phyloP scores from a whole-genome alignment of 1,140 invertebrate species.

The Drosophila serrata region DNA sequence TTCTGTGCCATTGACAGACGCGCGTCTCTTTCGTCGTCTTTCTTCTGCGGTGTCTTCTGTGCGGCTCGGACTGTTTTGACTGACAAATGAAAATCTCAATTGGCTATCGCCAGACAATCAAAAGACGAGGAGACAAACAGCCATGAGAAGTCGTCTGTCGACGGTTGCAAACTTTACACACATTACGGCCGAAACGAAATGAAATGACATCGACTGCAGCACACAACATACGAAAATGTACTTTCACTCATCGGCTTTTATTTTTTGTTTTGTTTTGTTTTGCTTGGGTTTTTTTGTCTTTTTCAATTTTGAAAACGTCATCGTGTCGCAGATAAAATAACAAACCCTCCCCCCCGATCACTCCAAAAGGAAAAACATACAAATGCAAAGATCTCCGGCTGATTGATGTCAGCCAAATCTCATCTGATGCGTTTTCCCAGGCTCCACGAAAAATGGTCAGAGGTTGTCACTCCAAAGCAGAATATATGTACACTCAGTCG shows the following conservation, averaged over 20 bases:
- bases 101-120: constrained; percentile 81
- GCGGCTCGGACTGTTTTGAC: constrained; percentile 58
- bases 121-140: constrained; percentile 63
- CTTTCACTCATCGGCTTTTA: constrained; percentile 78
- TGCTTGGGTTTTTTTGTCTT: constrained; percentile 56
- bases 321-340: constrained; percentile 72
- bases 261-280: constrained; percentile 18
- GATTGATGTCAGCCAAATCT: constrained; percentile 65
- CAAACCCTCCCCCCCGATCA: constrained; percentile 28
- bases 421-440: constrained; percentile 48
- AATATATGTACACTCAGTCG: constrained; percentile 64
- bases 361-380: constrained; percentile 36
- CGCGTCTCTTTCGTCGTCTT: constrained; percentile 44
- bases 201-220: constrained; percentile 70
- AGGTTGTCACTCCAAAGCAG: constrained; percentile 67
- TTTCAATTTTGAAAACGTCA: constrained; percentile 76
- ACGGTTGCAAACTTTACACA: constrained; percentile 78
- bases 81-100: constrained; percentile 83
- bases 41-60: constrained; percentile 26
- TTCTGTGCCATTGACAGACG: constrained; percentile 81
- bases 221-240: constrained; percentile 72
- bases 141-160: constrained; percentile 62
- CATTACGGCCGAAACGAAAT: constrained; percentile 70
- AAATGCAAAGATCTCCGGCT: constrained; percentile 61
- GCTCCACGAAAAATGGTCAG: constrained; percentile 32